Evolutionary conservation across 53 echinoderm and acorn worm species (phyloP).

Genomic region (Temnopleurus reevesii): DNA sequence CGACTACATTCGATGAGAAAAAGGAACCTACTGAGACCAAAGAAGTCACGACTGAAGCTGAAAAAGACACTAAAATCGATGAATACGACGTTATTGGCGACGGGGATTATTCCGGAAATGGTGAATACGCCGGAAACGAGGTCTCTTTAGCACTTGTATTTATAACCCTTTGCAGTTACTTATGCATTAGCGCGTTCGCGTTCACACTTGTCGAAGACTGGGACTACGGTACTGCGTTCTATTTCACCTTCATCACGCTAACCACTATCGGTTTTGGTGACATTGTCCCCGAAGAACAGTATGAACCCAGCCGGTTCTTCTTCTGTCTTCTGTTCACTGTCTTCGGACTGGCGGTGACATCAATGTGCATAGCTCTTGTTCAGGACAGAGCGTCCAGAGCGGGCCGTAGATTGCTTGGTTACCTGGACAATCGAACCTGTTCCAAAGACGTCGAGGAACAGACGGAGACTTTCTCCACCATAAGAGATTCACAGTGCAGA

Average conservation of each 20-base stretch:
- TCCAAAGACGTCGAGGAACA: background rate
- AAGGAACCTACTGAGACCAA: background rate
- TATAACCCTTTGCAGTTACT: conserved; percentile 62
- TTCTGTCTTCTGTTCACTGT: conserved; percentile 76
- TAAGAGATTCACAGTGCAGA: background rate
- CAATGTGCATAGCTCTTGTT: conserved; percentile 79
- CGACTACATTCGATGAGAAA: background rate
- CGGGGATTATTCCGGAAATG: background rate
- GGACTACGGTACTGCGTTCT: conserved; percentile 68
- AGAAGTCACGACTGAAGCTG: background rate
- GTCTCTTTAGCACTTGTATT: conserved; percentile 71
- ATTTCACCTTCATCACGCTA: conserved; percentile 87
- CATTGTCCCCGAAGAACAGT: conserved; percentile 67
- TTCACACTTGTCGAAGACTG: conserved; percentile 67
- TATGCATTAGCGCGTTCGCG: conserved; percentile 66
- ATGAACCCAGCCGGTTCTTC: conserved; percentile 62
- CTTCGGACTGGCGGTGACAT: conserved; percentile 83
- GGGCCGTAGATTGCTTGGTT: background rate
- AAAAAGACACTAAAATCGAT: background rate
- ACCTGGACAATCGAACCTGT: background rate
- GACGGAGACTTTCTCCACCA: background rate
- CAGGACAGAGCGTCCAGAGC: conserved; percentile 65
- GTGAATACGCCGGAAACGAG: conserved; percentile 52
- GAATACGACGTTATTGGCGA: background rate
- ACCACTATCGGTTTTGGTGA: conserved; percentile 91